These are phyloP conservation scores for Apolygus lucorum DNA, from an alignment of 1,140 invertebrate genomes.

Conservation along the genomic window DNA sequence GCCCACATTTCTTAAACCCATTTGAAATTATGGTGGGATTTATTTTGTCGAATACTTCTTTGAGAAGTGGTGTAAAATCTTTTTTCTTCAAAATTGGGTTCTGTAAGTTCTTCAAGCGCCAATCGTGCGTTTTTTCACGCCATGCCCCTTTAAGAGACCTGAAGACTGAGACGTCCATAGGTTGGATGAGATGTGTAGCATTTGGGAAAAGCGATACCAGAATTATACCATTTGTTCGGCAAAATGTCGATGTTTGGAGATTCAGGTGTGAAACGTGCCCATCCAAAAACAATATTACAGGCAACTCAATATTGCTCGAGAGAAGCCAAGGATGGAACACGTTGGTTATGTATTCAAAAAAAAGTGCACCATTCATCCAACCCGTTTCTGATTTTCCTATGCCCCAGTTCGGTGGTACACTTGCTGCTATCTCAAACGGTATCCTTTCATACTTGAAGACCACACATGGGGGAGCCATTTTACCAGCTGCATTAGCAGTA, in stretches of 20 bases:
- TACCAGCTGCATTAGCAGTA: too few relatives aligned
- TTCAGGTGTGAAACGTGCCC: not conserved
- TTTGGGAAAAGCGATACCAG: conserved; percentile 40
- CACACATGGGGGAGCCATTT: too few relatives aligned
- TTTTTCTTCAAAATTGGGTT: not conserved
- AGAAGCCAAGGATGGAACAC: not conserved
- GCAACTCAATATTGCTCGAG: not conserved
- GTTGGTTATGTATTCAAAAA: not conserved
- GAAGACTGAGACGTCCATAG: conserved; percentile 32
- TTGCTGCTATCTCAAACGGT: too few relatives aligned
- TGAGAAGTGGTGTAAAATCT: not conserved
- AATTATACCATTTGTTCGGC: conserved; percentile 38
- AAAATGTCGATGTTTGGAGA: conserved; percentile 37
- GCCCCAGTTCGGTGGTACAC: too few relatives aligned
- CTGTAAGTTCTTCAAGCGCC: not conserved
- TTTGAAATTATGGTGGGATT: not conserved
- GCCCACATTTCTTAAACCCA: not conserved
- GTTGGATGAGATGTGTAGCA: conserved; percentile 40
- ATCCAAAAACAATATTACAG: not conserved
- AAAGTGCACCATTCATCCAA: too few relatives aligned
- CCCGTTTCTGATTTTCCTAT: too few relatives aligned
- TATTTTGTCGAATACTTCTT: not conserved
- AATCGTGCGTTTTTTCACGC: not conserved
- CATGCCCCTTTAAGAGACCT: conserved; percentile 33
- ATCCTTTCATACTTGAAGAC: too few relatives aligned